Conservation (phyloP, 1,140 invertebrate genomes). For the Bombus difficillimus region DNA sequence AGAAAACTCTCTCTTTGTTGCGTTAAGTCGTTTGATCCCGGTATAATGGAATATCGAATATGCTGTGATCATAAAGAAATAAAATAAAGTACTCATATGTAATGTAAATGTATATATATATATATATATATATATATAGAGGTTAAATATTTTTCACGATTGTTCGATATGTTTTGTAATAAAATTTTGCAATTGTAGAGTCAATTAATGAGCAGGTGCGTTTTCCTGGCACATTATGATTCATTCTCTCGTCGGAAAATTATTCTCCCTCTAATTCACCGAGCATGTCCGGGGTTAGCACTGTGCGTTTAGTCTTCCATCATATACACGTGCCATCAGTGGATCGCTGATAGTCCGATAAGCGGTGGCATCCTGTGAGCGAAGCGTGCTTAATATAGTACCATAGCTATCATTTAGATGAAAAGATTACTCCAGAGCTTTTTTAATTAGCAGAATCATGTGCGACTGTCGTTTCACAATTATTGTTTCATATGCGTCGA, state of each 20-base stretch:
- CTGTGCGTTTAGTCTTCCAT: constrained; percentile 40
- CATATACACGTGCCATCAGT: constrained; percentile 51
- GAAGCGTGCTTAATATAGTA: constrained; percentile 52
- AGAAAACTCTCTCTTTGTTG: background rate
- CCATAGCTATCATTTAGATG: constrained; percentile 62
- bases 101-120: no score
- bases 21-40: background rate
- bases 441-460: constrained; percentile 57
- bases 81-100: background rate
- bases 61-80: background rate
- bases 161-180: background rate
- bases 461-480: background rate
- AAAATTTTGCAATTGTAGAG: background rate
- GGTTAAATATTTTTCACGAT: background rate
- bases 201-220: background rate
- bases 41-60: background rate
- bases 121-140: no score
- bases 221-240: constrained; percentile 26
- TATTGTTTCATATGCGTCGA: constrained; percentile 25
- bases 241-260: constrained; percentile 37
- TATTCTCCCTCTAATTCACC: constrained; percentile 23
- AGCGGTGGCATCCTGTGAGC: constrained; percentile 71
- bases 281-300: constrained; percentile 53
- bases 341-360: constrained; percentile 66
- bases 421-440: constrained; percentile 63